phyloP scores from a whole-genome alignment of 2,888 invertebrate genomes.

The Lycophotia porphyrea region DNA sequence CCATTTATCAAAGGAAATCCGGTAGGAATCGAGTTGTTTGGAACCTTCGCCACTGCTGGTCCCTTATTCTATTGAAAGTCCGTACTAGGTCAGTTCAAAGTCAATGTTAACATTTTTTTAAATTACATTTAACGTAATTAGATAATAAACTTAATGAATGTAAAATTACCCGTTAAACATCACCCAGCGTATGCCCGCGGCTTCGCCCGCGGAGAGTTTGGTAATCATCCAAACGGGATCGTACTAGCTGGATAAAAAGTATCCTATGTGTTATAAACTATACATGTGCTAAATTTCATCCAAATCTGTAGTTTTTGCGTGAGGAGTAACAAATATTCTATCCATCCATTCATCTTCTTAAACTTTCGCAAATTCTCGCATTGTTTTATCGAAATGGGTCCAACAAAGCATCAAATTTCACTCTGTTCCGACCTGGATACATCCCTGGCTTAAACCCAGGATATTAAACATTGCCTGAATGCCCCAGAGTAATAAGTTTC shows the following conservation, averaged over 20 bases:
- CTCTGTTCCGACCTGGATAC: slow-evolving; percentile 7
- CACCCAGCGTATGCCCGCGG: too few relatives aligned
- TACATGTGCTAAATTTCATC: background rate
- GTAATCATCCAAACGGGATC: too few relatives aligned
- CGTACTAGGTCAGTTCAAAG: background rate
- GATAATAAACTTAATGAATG: too few relatives aligned
- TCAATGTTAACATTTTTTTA: too few relatives aligned
- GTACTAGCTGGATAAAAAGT: background rate
- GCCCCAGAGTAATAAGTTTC: slow-evolving; percentile 55
- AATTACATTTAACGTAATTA: too few relatives aligned
- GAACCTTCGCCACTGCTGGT: too few relatives aligned
- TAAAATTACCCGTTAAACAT: too few relatives aligned
- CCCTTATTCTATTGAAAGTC: background rate
- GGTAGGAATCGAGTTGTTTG: too few relatives aligned
- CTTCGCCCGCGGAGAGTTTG: too few relatives aligned
- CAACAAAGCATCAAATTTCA: background rate
- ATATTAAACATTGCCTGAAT: slow-evolving; percentile 60
- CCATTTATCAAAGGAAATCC: too few relatives aligned
- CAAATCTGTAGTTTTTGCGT: background rate
- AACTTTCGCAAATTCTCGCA: background rate
- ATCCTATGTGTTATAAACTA: too few relatives aligned
- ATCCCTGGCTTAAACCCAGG: slow-evolving; percentile 17
- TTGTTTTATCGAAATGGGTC: background rate
- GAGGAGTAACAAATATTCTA: background rate
- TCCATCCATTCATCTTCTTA: background rate